Conservation (phyloP, 2,888 invertebrate genomes). For the Tetranychus truncatus region DNA sequence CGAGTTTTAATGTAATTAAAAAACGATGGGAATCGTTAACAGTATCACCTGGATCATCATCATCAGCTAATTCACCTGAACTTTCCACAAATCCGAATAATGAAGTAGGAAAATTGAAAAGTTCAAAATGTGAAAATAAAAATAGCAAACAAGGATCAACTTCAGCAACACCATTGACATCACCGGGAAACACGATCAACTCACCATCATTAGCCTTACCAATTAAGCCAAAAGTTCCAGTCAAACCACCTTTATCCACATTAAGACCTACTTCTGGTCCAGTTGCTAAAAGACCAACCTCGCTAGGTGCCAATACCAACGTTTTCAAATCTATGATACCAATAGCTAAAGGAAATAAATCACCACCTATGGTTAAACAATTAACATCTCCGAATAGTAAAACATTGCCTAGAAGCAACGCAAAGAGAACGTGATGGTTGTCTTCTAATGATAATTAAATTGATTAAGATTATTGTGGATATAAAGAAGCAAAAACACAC, state of each 20-base stretch:
- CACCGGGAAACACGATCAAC: neutral
- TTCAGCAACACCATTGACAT: neutral
- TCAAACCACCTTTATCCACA: neutral
- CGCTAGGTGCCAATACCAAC: constrained; percentile 6
- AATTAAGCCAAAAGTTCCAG: neutral
- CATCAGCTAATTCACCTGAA: neutral
- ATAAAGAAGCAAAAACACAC: too few relatives aligned
- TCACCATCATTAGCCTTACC: neutral
- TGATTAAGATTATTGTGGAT: too few relatives aligned
- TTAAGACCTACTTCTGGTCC: neutral
- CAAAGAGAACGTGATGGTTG: neutral
- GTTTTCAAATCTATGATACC: constrained; percentile 19
- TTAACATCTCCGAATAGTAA: neutral
- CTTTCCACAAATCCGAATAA: constrained; percentile 7
- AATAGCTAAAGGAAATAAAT: constrained; percentile 16
- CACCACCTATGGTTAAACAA: neutral
- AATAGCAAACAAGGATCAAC: constrained; percentile 2
- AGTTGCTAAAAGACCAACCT: constrained; percentile 4
- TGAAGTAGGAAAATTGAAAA: neutral
- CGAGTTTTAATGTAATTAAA: constrained; percentile 11
- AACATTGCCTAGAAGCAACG: neutral
- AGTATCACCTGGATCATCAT: neutral
- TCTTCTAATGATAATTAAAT: too few relatives aligned
- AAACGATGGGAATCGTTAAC: constrained; percentile 17
- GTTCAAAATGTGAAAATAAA: neutral